A percentile compares a stretch with the other conserved stretches of the same genome.
Conservation (phyloP, 2,113 vertebrate species). For the Rattus rattus region DNA sequence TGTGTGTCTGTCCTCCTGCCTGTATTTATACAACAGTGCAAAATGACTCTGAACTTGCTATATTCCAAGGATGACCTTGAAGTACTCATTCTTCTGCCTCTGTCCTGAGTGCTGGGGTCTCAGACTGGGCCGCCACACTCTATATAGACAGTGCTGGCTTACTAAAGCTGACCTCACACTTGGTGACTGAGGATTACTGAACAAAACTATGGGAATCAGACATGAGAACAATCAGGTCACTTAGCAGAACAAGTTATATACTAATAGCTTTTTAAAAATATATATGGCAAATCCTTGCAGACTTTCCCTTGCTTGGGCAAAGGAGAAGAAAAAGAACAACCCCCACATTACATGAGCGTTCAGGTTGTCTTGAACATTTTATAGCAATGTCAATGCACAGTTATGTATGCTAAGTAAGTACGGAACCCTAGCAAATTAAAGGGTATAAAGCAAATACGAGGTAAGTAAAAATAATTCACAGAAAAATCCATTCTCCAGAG, state of each 20-base stretch:
- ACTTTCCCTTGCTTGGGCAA: background rate
- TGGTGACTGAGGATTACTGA: background rate
- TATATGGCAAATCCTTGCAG: background rate
- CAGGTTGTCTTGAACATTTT: slow-evolving; percentile 51
- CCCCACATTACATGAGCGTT: slow-evolving; percentile 42
- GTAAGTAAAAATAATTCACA: background rate
- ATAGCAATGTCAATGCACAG: slow-evolving; percentile 50
- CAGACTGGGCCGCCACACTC: background rate
- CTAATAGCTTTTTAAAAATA: slow-evolving; percentile 3
- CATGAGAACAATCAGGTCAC: slow-evolving; percentile 10
- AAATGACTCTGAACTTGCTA: background rate
- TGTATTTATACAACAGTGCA: background rate
- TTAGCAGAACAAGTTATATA: slow-evolving; percentile 21
- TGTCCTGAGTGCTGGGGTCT: background rate
- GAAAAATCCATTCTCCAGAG: slow-evolving; percentile 41
- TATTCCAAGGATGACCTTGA: background rate
- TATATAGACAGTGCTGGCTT: background rate
- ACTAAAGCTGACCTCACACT: slow-evolving; percentile 42
- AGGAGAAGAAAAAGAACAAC: slow-evolving; percentile 24
- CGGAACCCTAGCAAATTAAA: slow-evolving; percentile 43
- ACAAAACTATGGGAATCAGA: background rate
- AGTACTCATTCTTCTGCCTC: background rate
- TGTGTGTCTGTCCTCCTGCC: background rate
- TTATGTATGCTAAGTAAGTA: slow-evolving; percentile 4
- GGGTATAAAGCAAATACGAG: slow-evolving; percentile 32